Evolutionary conservation across 2,113 vertebrate genomes (phyloP).

Genomic region (Peromyscus californicus): DNA sequence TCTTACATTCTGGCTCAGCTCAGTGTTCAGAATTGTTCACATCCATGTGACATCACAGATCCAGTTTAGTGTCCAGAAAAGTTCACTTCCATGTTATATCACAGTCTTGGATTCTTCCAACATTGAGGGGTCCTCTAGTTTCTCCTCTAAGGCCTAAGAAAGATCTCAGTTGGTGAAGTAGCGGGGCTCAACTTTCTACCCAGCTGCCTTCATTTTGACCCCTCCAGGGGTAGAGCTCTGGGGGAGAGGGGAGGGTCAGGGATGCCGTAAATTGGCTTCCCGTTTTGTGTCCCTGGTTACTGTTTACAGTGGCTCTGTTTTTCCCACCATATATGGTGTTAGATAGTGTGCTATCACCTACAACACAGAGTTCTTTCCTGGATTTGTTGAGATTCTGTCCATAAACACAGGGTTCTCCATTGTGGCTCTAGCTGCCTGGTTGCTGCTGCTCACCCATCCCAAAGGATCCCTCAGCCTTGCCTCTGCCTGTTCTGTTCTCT

Average conservation of each 20-base stretch:
- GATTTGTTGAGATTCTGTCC: not conserved
- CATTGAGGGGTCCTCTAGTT: not conserved
- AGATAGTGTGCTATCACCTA: not conserved
- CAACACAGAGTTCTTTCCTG: not conserved
- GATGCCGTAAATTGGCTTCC: not conserved
- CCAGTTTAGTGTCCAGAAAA: not conserved
- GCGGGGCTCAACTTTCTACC: not conserved
- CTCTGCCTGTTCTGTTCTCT: not conserved
- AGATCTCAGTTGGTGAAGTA: not conserved
- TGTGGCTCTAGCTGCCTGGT: not conserved
- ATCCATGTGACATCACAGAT: not conserved
- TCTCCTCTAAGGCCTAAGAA: not conserved
- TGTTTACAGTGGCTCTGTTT: not conserved
- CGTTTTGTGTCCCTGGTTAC: not conserved
- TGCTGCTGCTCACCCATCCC: not conserved
- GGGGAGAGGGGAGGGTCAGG: too few species aligned
- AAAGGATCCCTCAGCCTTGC: not conserved
- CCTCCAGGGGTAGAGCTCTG: not conserved
- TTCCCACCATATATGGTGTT: not conserved
- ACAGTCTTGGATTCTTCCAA: not conserved
- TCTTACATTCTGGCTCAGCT: not conserved
- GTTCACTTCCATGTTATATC: not conserved
- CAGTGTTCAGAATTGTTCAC: not conserved
- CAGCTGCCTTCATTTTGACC: not conserved
- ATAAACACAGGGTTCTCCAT: not conserved